A percentile compares a stretch with the other conserved stretches of the same genome.
phyloP scores from a whole-genome alignment of 2,113 vertebrate genomes.

The Stegostoma tigrinum region DNA sequence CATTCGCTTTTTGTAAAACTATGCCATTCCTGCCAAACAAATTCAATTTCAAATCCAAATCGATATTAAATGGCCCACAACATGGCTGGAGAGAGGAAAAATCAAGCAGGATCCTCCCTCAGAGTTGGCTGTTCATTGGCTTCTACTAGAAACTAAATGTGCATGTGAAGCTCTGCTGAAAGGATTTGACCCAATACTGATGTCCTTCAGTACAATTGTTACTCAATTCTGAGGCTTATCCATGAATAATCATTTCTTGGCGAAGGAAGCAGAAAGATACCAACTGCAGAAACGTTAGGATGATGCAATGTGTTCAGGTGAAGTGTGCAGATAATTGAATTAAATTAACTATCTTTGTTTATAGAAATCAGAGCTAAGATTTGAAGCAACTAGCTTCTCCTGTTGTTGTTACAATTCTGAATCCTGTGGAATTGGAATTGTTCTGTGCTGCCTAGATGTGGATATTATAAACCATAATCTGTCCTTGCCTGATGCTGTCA shows the following conservation, averaged over 20 bases:
- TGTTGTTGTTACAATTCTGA: not conserved
- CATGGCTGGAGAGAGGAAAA: not conserved
- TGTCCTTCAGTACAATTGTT: not conserved
- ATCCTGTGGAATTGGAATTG: too few species aligned
- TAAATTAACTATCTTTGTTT: not conserved
- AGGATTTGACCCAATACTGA: not conserved
- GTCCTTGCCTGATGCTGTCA: too few species aligned
- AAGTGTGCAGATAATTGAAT: not conserved
- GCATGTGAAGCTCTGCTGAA: not conserved
- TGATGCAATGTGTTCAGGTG: not conserved
- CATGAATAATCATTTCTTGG: not conserved
- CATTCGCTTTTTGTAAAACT: not conserved
- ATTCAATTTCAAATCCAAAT: too few species aligned
- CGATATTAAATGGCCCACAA: not conserved
- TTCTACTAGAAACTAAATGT: not conserved
- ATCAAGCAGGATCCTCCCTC: not conserved
- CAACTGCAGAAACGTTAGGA: not conserved
- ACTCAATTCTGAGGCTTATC: not conserved
- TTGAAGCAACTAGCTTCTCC: not conserved
- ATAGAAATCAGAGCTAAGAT: not conserved
- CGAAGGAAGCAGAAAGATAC: not conserved
- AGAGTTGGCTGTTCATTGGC: not conserved
- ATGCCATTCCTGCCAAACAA: not conserved
- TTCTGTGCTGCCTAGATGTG: too few species aligned
- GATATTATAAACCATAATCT: too few species aligned